Evolutionary conservation across 2,888 invertebrate species (phyloP), one percentile per base, ranked within the genome.

Genomic region (Agrotis ipsilon): DNA sequence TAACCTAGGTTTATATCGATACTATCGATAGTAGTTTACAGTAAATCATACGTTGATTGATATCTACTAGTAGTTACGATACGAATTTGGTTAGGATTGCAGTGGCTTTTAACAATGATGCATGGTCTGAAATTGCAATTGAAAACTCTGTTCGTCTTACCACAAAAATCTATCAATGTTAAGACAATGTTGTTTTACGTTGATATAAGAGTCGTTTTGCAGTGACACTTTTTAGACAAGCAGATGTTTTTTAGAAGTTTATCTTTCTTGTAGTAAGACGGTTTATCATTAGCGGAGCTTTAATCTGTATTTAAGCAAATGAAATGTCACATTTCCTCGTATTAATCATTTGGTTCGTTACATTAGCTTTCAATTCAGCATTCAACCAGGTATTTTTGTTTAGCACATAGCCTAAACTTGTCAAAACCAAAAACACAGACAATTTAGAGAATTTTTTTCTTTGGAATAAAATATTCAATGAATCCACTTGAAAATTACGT

Each of bases 21-120:
- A 43, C 32, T 45, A 27, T 60, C 19, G 49, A 49, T 48, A 43
- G 32, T 49, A 57, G 32, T 52, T 24, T 1, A 21, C 16, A 72
- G 52, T 54, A 62, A 59, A 66, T 58, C 62, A 63, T 61, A 49
- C 16, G 9, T 64, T 64, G 61, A 65, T 68, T 49, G 55, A 80
- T 68, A 43, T 27, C 5, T 21, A 46, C 4, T 24, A 21, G 14
- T 24, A 4, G 18, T 72, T 73, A 46, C 39, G 24, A 43, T 63
- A n/a, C 14, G 13, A 5, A 46, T 68, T 73, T 49, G n/a, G 13
- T 21, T 27, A 43, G 13, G 11, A 21, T 39, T 69, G 14, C 7
- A 24, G 11, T 13, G 3, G 6, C 7, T 49, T 45, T n/a, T 16
- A 49, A 59, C 7, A 59, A 60, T 49, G 14, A 48, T 49, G 13